Percentiles rank a stretch among this genome's conserved stretches.
Evolutionary conservation across 2,113 vertebrate genomes (phyloP).

Genomic region (Ptilorrhoa leucosticta): DNA sequence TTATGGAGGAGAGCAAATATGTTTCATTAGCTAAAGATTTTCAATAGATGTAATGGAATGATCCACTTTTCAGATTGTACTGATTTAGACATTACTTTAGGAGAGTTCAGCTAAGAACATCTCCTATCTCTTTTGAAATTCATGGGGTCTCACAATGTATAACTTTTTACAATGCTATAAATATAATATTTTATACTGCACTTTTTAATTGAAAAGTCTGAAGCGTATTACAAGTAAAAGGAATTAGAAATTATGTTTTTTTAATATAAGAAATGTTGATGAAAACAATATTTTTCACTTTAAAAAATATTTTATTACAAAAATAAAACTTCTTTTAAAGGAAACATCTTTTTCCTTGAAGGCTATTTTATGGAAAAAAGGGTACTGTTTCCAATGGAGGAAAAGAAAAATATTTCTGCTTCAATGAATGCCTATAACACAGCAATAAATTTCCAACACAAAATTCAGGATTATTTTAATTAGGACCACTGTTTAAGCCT

Average conservation of each 20-base stretch:
- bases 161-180: not conserved
- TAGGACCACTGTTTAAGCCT: not conserved
- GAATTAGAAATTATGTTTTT: not conserved
- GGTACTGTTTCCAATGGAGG: not conserved
- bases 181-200: not conserved
- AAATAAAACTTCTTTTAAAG: not conserved
- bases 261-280: not conserved
- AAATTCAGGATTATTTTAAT: not conserved
- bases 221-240: not conserved
- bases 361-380: not conserved
- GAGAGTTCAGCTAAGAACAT: not conserved
- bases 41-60: not conserved
- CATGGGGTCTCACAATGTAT: not conserved
- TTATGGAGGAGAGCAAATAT: not conserved
- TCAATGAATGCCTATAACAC: not conserved
- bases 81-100: not conserved
- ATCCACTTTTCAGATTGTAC: not conserved
- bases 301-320: not conserved
- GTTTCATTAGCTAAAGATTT: not conserved
- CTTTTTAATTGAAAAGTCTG: not conserved
- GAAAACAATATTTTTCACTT: not conserved
- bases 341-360: not conserved
- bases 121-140: not conserved
- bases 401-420: not conserved
- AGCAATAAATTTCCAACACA: not conserved